Base-by-base conservation (phyloP, 1,140 invertebrate genomes). In the Rhagoletis zephyria region DNA sequence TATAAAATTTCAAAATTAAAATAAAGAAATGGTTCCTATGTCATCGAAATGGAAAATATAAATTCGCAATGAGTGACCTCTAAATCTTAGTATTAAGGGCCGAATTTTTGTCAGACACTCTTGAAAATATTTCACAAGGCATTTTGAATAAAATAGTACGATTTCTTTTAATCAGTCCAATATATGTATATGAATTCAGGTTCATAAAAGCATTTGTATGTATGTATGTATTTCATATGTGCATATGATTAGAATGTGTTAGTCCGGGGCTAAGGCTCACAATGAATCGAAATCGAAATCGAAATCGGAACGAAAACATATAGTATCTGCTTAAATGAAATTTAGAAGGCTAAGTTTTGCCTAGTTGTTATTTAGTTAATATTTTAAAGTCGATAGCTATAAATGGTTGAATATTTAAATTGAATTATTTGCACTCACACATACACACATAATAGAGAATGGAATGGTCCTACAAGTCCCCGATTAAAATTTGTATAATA, bases 301-400 rank as follows among this genome's bases (percentile, higher is more conserved):
- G 16, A 81, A 81, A 59, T 81, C n/a, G 74, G 74, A 81, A 56
- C 74, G 74, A 81, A 81, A 81, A 81, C 40, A 74, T 10, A 74
- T 16, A 45, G 40, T 74, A 42, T 81, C 45, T 56, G 74, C 74
- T 81, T 81, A 81, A 81, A 56, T 81, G 74, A 81, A 81, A 81
- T 81, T 81, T 81, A 56, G 48, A 51, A 56, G 74, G 74, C 74
- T 81, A 19, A n/a, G n/a, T 81, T 81, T 81, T 56, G 74, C 74
- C 74, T 56, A 81, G 74, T 81, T 81, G 74, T 81, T 81, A 81
- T 81, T 81, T 81, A 81, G 74, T 81, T 81, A 81, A 81, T 81
- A 81, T 81, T 81, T 81, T 56, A 81, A 81, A 81, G 45, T 56
- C 48, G 74, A 45, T 81, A 81, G 74, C 56, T 81, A 81, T 81